A percentile compares a stretch with the other conserved stretches of the same genome.
These are phyloP conservation scores for Vanessa cardui DNA, from an alignment of 2,888 invertebrate genomes.

Conservation along the genomic window DNA sequence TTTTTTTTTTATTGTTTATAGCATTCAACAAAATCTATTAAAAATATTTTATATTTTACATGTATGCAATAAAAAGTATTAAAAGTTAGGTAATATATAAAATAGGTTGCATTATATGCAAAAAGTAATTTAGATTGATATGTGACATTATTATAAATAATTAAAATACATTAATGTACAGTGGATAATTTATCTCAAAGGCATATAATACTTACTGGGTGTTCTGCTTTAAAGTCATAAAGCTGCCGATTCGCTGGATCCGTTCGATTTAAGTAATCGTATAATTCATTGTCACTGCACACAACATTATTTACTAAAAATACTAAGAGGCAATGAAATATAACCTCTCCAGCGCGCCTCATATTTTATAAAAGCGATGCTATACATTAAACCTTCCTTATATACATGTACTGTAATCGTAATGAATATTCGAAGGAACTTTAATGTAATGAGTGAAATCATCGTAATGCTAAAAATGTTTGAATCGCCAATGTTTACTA, in stretches of 20 bases:
- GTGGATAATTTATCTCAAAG: too few species aligned
- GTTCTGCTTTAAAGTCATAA: constrained; percentile 51
- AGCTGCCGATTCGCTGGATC: constrained; percentile 50
- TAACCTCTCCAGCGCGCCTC: background rate
- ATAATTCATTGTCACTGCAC: constrained; percentile 34
- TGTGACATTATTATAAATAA: too few species aligned
- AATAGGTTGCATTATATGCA: too few species aligned
- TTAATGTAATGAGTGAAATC: constrained; percentile 7
- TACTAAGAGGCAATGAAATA: constrained; percentile 7
- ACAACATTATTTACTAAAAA: constrained; percentile 12
- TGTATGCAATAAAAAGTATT: too few species aligned
- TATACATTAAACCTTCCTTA: background rate
- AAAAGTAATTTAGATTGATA: background rate
- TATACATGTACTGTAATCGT: background rate
- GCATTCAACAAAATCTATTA: too few species aligned
- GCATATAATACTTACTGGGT: constrained; percentile 47
- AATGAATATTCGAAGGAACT: constrained; percentile 4
- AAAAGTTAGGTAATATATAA: too few species aligned
- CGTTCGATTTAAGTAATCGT: constrained; percentile 41
- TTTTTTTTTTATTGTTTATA: too few species aligned
- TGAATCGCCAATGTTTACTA: background rate
- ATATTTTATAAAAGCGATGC: constrained; percentile 1
- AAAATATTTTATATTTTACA: too few species aligned
- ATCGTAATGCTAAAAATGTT: background rate
- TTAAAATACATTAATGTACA: too few species aligned